These are phyloP conservation scores for Brassicogethes aeneus DNA, from an alignment of 2,888 invertebrate species.

Conservation along the genomic window DNA sequence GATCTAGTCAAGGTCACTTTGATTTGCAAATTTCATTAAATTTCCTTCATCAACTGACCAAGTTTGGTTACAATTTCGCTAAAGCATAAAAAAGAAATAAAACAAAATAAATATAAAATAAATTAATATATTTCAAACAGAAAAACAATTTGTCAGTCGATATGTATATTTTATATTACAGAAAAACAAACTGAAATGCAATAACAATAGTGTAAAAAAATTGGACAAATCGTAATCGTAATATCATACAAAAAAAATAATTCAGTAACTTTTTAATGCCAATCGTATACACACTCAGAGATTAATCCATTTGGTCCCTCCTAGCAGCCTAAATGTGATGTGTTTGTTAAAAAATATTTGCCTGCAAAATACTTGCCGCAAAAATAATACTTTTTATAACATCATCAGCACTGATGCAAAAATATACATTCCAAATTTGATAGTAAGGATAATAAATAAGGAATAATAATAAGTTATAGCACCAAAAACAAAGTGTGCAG, in stretches of 20 bases:
- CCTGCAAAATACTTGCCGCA: too few relatives aligned
- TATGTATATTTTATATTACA: slow-evolving; percentile 20
- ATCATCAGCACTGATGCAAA: too few relatives aligned
- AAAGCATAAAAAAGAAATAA: slow-evolving; percentile 22
- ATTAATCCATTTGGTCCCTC: slow-evolving; percentile 16
- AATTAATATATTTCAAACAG: slow-evolving; percentile 37
- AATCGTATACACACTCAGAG: slow-evolving; percentile 24
- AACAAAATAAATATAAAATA: slow-evolving; percentile 33
- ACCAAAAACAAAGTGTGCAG: slow-evolving; percentile 3
- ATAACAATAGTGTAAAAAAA: slow-evolving; percentile 9
- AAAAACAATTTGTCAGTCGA: slow-evolving; percentile 33
- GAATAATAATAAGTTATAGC: too few relatives aligned
- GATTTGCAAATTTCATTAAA: slow-evolving; percentile 17
- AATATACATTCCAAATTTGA: too few relatives aligned
- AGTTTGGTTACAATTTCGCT: neutral
- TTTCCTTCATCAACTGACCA: neutral
- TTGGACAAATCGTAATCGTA: slow-evolving; percentile 10
- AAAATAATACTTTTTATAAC: too few relatives aligned
- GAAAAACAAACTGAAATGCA: slow-evolving; percentile 14
- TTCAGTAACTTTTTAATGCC: slow-evolving; percentile 15
- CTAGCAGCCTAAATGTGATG: slow-evolving; percentile 15
- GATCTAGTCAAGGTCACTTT: slow-evolving; percentile 41
- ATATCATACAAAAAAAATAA: slow-evolving; percentile 20
- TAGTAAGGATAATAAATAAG: too few relatives aligned
- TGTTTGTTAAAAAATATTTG: too few relatives aligned